Conservation (phyloP, 1,140 invertebrate species). For the Anastatus disparis region DNA sequence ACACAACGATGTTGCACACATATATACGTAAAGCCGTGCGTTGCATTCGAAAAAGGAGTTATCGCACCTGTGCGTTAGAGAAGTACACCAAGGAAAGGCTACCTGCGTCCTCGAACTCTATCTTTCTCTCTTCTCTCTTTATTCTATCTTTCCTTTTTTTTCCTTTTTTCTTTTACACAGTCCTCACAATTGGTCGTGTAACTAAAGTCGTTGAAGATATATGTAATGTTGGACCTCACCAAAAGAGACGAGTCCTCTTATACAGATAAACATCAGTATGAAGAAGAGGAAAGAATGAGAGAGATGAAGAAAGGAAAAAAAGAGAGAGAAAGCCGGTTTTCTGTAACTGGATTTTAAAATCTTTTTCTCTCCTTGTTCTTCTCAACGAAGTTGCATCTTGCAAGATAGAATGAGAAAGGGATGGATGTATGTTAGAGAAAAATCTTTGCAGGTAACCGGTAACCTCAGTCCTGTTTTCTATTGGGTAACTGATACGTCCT, state of each 20-base stretch:
- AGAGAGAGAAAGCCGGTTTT: conserved; percentile 32
- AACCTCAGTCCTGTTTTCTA: conserved; percentile 17
- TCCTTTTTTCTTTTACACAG: no score
- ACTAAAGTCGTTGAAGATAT: conserved; percentile 32
- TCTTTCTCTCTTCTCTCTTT: no score
- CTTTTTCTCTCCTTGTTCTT: not conserved
- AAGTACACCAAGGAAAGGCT: no score
- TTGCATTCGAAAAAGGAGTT: conserved; percentile 37
- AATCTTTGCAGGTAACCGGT: not conserved
- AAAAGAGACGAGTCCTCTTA: conserved; percentile 29
- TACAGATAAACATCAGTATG: conserved; percentile 29
- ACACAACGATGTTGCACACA: not conserved
- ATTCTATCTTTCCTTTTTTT: no score
- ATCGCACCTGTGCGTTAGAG: conserved; percentile 36
- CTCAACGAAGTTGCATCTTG: no score
- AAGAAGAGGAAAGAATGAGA: not conserved
- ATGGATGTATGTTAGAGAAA: not conserved
- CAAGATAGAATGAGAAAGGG: not conserved
- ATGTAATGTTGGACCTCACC: conserved; percentile 12
- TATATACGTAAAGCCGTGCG: not conserved
- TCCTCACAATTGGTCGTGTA: conserved; percentile 33
- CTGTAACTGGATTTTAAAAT: conserved; percentile 23
- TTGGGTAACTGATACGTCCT: conserved; percentile 23
- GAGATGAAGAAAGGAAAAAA: not conserved
- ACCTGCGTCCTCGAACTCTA: no score